Percentiles rank a stretch among this genome's conserved stretches.
Conservation (phyloP, 2,797 vertebrate species). For the Cirrhinus molitorella region DNA sequence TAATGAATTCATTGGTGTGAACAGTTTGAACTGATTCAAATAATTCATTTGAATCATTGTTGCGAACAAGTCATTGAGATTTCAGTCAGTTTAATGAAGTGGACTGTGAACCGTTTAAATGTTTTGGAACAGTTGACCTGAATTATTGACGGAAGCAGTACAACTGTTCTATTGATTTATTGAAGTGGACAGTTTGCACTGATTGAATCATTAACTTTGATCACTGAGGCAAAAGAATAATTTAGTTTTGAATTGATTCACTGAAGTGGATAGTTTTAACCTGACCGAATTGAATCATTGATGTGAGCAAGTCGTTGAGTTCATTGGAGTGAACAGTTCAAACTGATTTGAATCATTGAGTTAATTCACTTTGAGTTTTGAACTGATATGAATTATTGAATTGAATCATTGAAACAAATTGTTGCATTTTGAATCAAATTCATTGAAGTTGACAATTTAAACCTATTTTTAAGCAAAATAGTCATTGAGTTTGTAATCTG, state of each 20-base stretch:
- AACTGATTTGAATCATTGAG: background rate
- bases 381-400: background rate
- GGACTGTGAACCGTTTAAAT: background rate
- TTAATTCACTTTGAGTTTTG: background rate
- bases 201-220: background rate
- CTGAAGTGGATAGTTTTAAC: background rate
- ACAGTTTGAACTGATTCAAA: background rate
- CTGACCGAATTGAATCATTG: background rate
- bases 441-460: background rate
- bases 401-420: background rate
- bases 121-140: background rate
- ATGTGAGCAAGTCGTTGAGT: background rate
- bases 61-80: background rate
- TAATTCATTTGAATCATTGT: background rate
- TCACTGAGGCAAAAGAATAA: background rate
- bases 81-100: background rate
- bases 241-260: background rate
- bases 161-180: background rate
- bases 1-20: background rate
- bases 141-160: background rate
- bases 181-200: conserved; percentile 15
- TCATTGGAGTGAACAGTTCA: background rate
- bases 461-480: background rate
- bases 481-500: background rate
- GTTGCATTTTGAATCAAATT: background rate